Evolutionary conservation across 2,888 invertebrate species (phyloP).

Genomic region (Phorcus lineatus): DNA sequence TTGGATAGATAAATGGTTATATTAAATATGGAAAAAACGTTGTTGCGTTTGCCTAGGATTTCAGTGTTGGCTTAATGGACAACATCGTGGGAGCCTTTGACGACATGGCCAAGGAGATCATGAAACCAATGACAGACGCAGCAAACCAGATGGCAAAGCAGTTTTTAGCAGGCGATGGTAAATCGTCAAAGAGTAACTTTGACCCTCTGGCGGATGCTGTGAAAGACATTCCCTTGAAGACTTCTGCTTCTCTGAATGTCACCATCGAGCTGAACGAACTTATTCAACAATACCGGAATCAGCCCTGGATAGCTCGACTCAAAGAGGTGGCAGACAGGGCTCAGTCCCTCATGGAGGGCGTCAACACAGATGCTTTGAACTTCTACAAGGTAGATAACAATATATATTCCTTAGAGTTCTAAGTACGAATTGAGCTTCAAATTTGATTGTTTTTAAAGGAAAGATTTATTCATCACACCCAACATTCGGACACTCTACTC

Average conservation of each 20-base stretch:
- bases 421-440: too few species aligned
- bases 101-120: conserved; percentile 26
- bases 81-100: conserved; percentile 31
- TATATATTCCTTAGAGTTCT: too few species aligned
- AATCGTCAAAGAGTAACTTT: conserved; percentile 26
- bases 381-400: conserved; percentile 33
- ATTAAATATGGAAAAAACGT: too few species aligned
- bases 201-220: conserved; percentile 22
- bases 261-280: conserved; percentile 14
- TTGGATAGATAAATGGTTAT: too few species aligned
- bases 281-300: conserved; percentile 16
- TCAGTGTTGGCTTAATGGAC: conserved; percentile 6
- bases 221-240: conserved; percentile 25
- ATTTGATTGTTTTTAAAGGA: too few species aligned
- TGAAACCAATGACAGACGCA: conserved; percentile 31
- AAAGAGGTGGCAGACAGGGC: conserved; percentile 29
- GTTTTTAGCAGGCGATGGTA: conserved; percentile 19
- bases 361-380: conserved; percentile 32
- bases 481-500: too few species aligned
- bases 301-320: conserved; percentile 29
- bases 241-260: conserved; percentile 1
- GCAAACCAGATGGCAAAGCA: conserved; percentile 18
- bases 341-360: conserved; percentile 34
- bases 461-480: too few species aligned
- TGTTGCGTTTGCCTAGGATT: not conserved